Evolutionary conservation across 2,888 invertebrate genomes (phyloP), one percentile per base, ranked within the genome.

Genomic region (Eilema griseolum): DNA sequence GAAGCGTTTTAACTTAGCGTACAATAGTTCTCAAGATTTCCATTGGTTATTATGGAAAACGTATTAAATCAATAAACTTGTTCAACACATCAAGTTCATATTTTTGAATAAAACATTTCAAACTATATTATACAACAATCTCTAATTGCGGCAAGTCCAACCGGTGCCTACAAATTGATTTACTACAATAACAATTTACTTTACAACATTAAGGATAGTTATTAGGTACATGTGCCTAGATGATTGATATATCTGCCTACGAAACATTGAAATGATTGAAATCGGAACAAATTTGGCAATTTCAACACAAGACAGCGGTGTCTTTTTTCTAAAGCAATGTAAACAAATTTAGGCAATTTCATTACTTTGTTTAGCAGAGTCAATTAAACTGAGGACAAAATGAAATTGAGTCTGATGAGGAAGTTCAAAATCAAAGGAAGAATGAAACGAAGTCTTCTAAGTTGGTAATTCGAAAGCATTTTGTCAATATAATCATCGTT

Each of bases 311-410:
- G 14, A 37, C 26, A 73, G 62, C 65, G 66, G 23, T 26, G 7
- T 56, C 63, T 68, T 73, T 74, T 70, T 80, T 74, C 66, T 41
- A 67, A 71, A 75, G 67, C 70, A 64, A 65, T 74, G 65, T 71
- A 75, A 77, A 77, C 78, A 67, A 23, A 62, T 80, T 79, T 77
- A 60, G 66, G 64, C 66, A 59, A 74, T 65, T 63, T 46, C 69
- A 31, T 72, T 76, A 73, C 73, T 74, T 78, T 75, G 72, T 80
- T 79, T 67, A 68, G 69, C 28, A 62, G 78, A 81, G 56, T 72
- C 74, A 75, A 78, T 79, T 75, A 75, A 74, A 79, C 73, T 72
- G 69, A 75, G 61, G 73, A 71, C 71, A 65, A 78, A 74, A 76
- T 75, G 71, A 65, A 79, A 74, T 80, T 72, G 70, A 77, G 64